Evolutionary conservation across 2,888 invertebrate species (phyloP), one percentile per base, ranked within the genome.

Genomic region (Pammene aurita): DNA sequence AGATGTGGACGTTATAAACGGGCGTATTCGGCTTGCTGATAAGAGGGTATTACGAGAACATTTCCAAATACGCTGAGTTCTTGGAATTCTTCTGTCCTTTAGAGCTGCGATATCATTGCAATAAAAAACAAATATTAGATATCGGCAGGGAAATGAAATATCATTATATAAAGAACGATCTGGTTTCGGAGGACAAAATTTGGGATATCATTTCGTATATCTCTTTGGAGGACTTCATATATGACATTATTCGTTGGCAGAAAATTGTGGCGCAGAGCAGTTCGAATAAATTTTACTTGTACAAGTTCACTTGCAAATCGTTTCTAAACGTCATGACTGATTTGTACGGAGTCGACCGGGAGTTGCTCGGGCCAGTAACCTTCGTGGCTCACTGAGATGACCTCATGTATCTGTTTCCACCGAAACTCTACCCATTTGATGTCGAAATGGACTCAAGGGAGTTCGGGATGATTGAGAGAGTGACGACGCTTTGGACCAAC

Each of bases 1-100:
- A 57, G 82, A 76, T n/a, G 89, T 95, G 0, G 95, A 96, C 0
- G 93, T 96, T 82, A 94, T 96, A 95, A 60, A 96, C 96, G 84
- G 96, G 96, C 34, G 26, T 81, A 0, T 50, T 80, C 41, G 38
- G 46, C 5, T 65, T 77, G 7, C 66, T 61, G 18, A 18, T 67
- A 0, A 67, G 67, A 46, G 16, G 63, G 7, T n/a, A 72, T 38
- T 61, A 75, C 38, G 72, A 68, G n/a, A 71, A 74, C 48, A 48
- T 78, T 7, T 41, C 70, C 7, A 73, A 75, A 69, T 74, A 75
- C 0, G 78, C 80, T 46, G 72, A 71, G 5, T 77, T 74, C 6
- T 62, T 70, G 5, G 77, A 75, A 66, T 76, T 73, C 55, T 79
- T 80, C 35, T 74, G 77, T 10, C 80, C 83, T 0, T 74, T 67